phyloP scores from a whole-genome alignment of 2,888 invertebrate genomes.

The Glaucopsyche alexis region DNA sequence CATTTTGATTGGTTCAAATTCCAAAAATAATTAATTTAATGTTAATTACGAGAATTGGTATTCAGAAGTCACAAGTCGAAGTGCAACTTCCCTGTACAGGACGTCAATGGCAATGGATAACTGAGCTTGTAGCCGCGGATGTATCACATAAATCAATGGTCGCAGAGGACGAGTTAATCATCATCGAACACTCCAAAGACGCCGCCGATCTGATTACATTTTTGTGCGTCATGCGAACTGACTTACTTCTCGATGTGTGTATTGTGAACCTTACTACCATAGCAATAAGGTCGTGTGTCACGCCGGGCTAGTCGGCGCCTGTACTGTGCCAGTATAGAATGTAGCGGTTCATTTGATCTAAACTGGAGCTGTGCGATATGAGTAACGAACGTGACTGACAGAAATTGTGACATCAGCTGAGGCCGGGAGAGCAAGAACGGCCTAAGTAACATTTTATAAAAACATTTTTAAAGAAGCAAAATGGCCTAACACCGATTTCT shows the following conservation, averaged over 20 bases:
- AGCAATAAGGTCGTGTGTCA: background rate
- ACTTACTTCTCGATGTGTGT: background rate
- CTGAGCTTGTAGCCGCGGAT: background rate
- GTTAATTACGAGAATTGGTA: too few relatives aligned
- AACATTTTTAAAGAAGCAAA: too few relatives aligned
- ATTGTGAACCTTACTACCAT: background rate
- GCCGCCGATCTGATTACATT: background rate
- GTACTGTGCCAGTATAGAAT: background rate
- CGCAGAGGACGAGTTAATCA: conserved; percentile 1
- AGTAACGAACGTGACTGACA: background rate
- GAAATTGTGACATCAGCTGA: too few relatives aligned
- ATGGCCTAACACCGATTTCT: too few relatives aligned
- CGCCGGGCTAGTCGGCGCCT: too few relatives aligned
- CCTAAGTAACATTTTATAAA: too few relatives aligned
- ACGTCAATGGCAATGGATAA: background rate
- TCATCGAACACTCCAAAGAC: background rate
- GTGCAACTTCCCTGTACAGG: background rate
- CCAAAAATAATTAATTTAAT: too few relatives aligned
- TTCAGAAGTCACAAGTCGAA: background rate
- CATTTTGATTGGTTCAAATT: too few relatives aligned
- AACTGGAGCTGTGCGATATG: background rate
- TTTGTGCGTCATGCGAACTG: background rate
- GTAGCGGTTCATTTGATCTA: background rate
- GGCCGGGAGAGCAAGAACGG: too few relatives aligned
- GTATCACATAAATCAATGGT: background rate